Evolutionary conservation across 2,113 vertebrate species (phyloP).

Genomic region (Dermatemys mawii): DNA sequence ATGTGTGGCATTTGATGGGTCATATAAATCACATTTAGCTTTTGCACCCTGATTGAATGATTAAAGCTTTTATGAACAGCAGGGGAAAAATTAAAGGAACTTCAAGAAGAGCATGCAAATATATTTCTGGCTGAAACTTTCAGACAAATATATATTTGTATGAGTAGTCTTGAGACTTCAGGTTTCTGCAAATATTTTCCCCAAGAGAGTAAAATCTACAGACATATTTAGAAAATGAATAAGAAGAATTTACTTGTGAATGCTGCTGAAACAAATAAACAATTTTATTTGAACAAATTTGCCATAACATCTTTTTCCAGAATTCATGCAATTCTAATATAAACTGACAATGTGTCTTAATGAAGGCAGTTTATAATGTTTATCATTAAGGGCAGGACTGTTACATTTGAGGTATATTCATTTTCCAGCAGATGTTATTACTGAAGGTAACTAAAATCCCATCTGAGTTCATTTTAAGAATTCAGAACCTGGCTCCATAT

Average conservation of each 20-base stretch:
- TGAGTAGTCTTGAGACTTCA: not conserved
- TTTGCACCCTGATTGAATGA: not conserved
- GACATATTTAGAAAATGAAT: not conserved
- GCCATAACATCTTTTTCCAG: not conserved
- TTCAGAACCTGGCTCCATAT: not conserved
- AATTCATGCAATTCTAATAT: not conserved
- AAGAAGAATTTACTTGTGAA: not conserved
- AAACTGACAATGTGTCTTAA: not conserved
- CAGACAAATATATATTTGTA: rapidly evolving
- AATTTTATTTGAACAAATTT: not conserved
- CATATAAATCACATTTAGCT: not conserved
- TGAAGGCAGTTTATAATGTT: not conserved
- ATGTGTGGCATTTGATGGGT: not conserved
- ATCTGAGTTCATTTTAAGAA: not conserved
- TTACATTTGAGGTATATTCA: not conserved
- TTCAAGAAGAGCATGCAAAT: not conserved
- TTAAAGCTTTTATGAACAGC: not conserved
- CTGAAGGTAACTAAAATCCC: not conserved
- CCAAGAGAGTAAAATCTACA: rapidly evolving
- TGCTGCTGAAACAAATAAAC: not conserved
- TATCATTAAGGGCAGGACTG: not conserved
- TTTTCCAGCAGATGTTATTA: not conserved
- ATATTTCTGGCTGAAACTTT: not conserved
- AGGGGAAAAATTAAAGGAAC: not conserved
- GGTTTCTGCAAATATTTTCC: not conserved